Base-by-base conservation (phyloP, 1,140 invertebrate genomes). In the Papilio glaucus region DNA sequence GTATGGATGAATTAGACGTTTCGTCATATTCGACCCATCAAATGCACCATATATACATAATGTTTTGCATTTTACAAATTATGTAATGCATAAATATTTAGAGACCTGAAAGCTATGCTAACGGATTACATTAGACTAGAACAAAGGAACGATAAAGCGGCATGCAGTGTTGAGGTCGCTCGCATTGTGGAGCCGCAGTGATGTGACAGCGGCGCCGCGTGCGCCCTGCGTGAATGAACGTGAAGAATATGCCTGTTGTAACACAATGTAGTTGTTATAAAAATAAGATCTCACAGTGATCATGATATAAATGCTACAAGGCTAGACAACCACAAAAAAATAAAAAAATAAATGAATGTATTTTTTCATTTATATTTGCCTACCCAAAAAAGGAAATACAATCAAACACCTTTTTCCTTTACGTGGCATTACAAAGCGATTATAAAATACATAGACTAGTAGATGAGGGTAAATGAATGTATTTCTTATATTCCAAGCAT, bases 131-230 rank as follows among this genome's bases (percentile, higher is more conserved):
- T 49, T 8, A 49, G 18, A 2, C 21, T 49, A 49, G 15, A 18
- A 49, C 45, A 49, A 49, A 49, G 45, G 45, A 8, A 21, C 18
- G 21, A 49, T 49, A 49, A 49, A 49, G 45, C 21, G 45, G 15
- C 15, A 49, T 49, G 45, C 45, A 49, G 6, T 21, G 7, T 15
- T 15, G 45, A 15, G 39, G 39, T 1, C 18, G 45, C 45, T 4
- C 18, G 45, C 45, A 49, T 49, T 49, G 45, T 49, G 45, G 6
- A 12, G 39, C 39, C 18, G 18, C 45, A 8, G 4, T 49, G 15
- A 49, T 49, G 45, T 18, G 42, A 45, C n/a, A 45, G n/a, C n/a
- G 29, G 29, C 18, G 45, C 15, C 15, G 45, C 45, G 18, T 33
- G 29, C 29, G 29, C 29, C 29, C 18, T 15, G 45, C 9, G 15